These are phyloP conservation scores for Crepidodera aurea DNA, from an alignment of 2,888 invertebrate species.

Conservation along the genomic window DNA sequence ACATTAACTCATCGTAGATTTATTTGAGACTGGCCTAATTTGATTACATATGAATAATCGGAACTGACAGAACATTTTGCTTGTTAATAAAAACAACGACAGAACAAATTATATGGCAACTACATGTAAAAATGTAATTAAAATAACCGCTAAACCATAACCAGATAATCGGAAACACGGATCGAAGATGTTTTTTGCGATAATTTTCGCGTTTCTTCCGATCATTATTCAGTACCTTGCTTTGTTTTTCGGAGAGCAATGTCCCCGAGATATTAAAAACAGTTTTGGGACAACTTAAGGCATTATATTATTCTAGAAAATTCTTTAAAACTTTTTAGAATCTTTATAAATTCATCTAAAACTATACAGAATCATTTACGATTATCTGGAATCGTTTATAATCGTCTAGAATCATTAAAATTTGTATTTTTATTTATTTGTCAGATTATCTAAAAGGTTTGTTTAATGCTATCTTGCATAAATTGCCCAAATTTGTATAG, in stretches of 20 bases:
- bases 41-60: conserved; percentile 5
- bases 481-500: no score
- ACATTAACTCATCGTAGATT: background rate
- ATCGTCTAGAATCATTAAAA: no score
- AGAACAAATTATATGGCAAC: conserved; percentile 37
- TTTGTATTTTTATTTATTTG: no score
- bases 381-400: no score
- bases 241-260: conserved; percentile 9
- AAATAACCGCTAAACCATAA: conserved; percentile 23
- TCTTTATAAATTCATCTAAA: no score
- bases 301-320: no score
- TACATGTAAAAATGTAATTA: conserved; percentile 35
- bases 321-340: no score
- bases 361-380: no score
- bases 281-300: no score
- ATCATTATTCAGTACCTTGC: conserved; percentile 19
- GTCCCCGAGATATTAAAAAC: no score
- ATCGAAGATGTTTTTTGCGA: conserved; percentile 38
- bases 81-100: conserved; percentile 33
- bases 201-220: conserved; percentile 31
- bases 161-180: conserved; percentile 28
- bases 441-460: no score
- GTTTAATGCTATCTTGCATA: no score
- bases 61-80: conserved; percentile 30
- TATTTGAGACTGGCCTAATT: conserved; percentile 39